Base-by-base conservation (phyloP, 2,797 vertebrate species). In the Gobio occitaniae region DNA sequence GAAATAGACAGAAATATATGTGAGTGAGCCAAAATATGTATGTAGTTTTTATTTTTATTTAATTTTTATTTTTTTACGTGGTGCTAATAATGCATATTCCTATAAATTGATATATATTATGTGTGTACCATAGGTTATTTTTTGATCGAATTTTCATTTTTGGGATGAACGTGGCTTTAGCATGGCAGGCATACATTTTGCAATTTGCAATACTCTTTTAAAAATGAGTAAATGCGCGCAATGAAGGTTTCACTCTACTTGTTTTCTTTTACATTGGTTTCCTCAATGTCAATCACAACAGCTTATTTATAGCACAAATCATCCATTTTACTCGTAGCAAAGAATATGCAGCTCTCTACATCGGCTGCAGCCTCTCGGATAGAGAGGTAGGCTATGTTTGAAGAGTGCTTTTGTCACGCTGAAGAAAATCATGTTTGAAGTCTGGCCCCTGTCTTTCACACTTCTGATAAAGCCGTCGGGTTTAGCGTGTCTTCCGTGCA, bases 341-440 rank as follows among this genome's bases (percentile, higher is more conserved):
- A 32, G 83, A 61, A 56, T 54, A 48, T 72, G 77, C 29, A 48
- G 54, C 78, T 76, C 83, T 59, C 61, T 59, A 50, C 21, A 47
- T 50, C 29, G 16, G 69, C 82, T 70, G 56, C 12, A 63, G 54
- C 36, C 48, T 87, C 32, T 68, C 54, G 21, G 50, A 32, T 90
- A 92, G 93, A 92, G 93, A 94, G 93, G 93, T 93, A 83, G 83
- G 85, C 85, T 85, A 92, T 92, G 93, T 94, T 94, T 94, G 92
- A 92, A 90, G 93, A 93, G 94, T 93, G 93, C 84, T 94, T 93
- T 94, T 95, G 95, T 95, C 95, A 95, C 94, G 94, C 94, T 94
- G 93, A 93, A 78, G 95, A 94, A 95, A 96, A 96, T 95, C 95
- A 93, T 91, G 94, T 96, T 96, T 95, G 95, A 95, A 95, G 95